phyloP scores from a whole-genome alignment of 2,888 invertebrate genomes.

The Agrotis puta region DNA sequence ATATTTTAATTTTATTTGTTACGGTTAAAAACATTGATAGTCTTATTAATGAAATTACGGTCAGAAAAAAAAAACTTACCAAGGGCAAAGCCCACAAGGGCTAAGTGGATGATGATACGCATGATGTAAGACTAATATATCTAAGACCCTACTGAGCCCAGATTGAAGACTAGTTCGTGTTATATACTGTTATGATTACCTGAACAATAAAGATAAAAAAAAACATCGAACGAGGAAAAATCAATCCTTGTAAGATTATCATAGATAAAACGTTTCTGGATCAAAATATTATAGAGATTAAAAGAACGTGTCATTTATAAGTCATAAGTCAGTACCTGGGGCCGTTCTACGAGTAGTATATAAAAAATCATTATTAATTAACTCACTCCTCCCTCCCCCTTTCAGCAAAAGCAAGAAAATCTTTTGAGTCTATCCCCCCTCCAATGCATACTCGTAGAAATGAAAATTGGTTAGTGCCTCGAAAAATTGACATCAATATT shows the following conservation, averaged over 20 bases:
- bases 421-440: too few relatives aligned
- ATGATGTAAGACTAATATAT: conserved; percentile 10
- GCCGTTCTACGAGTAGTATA: too few relatives aligned
- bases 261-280: not conserved
- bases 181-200: conserved; percentile 3
- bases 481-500: too few relatives aligned
- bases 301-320: not conserved
- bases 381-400: too few relatives aligned
- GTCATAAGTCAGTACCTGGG: not conserved
- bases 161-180: not conserved
- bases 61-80: conserved; percentile 9
- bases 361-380: too few relatives aligned
- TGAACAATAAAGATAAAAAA: too few relatives aligned
- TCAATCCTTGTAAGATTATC: not conserved
- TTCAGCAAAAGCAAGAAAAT: too few relatives aligned
- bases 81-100: conserved; percentile 12
- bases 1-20: not conserved
- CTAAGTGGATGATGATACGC: conserved; percentile 16
- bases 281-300: not conserved
- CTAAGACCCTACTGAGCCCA: not conserved
- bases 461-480: too few relatives aligned
- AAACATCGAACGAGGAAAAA: too few relatives aligned
- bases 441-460: too few relatives aligned
- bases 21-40: not conserved
- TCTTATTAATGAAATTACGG: not conserved